phyloP scores from a whole-genome alignment of 2,797 vertebrate genomes.

The Danio albolineatus region DNA sequence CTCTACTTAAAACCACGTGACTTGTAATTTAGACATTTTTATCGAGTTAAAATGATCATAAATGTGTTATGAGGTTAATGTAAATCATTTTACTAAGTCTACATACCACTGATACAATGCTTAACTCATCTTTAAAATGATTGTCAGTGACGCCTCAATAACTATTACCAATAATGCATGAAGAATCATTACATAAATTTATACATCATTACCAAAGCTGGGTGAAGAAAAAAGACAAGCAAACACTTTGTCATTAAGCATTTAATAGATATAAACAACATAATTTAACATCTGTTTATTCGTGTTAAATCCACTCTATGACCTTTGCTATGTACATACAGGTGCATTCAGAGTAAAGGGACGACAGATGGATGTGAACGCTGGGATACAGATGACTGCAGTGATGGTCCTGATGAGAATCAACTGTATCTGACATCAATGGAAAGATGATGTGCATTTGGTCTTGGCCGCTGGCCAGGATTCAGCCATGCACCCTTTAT shows the following conservation, averaged over 20 bases:
- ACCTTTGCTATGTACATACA: constrained; percentile 75
- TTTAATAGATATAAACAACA: constrained; percentile 42
- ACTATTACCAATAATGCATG: no score
- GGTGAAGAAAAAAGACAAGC: background rate
- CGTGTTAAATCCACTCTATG: constrained; percentile 72
- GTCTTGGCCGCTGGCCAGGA: constrained; percentile 30
- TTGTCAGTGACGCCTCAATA: no score
- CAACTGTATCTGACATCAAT: constrained; percentile 27
- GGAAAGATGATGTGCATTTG: constrained; percentile 28
- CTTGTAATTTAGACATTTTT: no score
- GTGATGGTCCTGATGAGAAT: constrained; percentile 42
- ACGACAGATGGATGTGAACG: constrained; percentile 65
- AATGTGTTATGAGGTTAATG: no score
- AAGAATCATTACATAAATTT: background rate
- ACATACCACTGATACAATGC: no score
- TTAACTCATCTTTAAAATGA: no score
- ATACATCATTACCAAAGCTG: background rate
- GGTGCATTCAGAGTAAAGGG: constrained; percentile 71
- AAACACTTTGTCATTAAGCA: constrained; percentile 21
- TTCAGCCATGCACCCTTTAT: constrained; percentile 54
- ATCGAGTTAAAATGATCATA: no score
- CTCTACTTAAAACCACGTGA: no score
- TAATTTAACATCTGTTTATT: constrained; percentile 75
- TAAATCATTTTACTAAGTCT: no score
- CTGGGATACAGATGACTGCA: constrained; percentile 44